Evolutionary conservation across 2,888 invertebrate genomes (phyloP), one percentile per base, ranked within the genome.

Genomic region (Caenorhabditis japonica): DNA sequence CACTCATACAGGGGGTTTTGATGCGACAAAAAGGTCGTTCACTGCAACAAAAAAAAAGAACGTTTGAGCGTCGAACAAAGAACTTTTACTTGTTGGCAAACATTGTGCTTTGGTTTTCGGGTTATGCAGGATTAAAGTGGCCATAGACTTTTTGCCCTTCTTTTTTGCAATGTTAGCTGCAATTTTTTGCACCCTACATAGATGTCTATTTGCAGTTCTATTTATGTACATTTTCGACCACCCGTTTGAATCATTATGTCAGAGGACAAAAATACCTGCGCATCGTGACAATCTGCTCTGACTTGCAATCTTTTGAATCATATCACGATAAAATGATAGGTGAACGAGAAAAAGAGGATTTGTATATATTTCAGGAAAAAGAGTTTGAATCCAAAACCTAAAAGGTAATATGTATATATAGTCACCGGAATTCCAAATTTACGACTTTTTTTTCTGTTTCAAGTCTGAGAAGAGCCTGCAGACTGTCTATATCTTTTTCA

Each of bases 61-160:
- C n/a, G n/a, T n/a, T n/a, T n/a, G n/a, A n/a, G n/a, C 1, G 21
- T 27, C 44, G 66, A 51, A 66, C 66, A 66, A 66, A 51, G 66
- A 36, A 66, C 43, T 44, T 34, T 33, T 41, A 66, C 66, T 55
- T 56, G 49, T 49, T 51, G 43, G 49, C 56, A 66, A 66, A 66
- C 55, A 66, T 43, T 66, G 66, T 58, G 46, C 49, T 55, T 41
- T 10, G 30, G 30, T 5, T n/a, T 36, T 30, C 47, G 49, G 55
- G 55, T 56, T 66, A 51, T 66, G 49, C 38, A 51, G 66, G 66
- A 56, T 66, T 56, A 66, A 30, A 66, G 56, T 66, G 66, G 43
- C 41, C 39, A 62, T 47, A 38, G 13, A 53, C 49, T 21, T 25
- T 64, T 46, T 53, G 47, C 30, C 41, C 15, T 13, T 13, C 12